Evolutionary conservation across 2,113 vertebrate species (phyloP).

Genomic region (Crypturellus undulatus): DNA sequence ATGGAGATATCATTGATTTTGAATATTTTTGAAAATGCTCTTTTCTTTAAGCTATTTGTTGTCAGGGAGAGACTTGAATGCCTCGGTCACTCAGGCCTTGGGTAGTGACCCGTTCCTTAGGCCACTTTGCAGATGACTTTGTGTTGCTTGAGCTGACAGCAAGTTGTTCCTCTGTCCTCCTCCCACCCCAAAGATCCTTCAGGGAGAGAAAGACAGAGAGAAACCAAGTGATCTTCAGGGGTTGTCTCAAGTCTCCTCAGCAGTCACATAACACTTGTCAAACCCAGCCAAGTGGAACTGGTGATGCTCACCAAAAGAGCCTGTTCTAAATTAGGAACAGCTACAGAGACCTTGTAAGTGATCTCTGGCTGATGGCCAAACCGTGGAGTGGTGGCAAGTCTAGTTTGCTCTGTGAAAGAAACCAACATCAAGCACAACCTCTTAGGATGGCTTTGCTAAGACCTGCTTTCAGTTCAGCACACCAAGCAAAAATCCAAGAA

Average conservation of each 20-base stretch:
- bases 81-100: neutral
- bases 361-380: neutral
- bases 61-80: neutral
- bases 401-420: accelerated
- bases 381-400: neutral
- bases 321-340: constrained; percentile 46
- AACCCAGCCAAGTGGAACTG: constrained; percentile 56
- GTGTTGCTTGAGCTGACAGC: neutral
- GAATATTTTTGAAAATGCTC: neutral
- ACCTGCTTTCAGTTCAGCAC: accelerated
- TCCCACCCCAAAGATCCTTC: constrained; percentile 11
- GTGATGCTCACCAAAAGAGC: constrained; percentile 20
- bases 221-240: neutral
- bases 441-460: neutral
- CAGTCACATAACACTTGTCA: constrained; percentile 27
- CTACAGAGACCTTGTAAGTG: constrained; percentile 9
- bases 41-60: constrained; percentile 39
- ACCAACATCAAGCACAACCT: neutral
- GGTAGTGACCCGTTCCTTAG: neutral
- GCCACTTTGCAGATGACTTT: neutral
- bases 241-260: constrained; percentile 23
- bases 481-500: neutral
- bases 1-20: neutral
- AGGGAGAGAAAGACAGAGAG: neutral
- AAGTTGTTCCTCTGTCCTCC: neutral